phyloP scores from a whole-genome alignment of 2,888 invertebrate species.

The Lydus trimaculatus region DNA sequence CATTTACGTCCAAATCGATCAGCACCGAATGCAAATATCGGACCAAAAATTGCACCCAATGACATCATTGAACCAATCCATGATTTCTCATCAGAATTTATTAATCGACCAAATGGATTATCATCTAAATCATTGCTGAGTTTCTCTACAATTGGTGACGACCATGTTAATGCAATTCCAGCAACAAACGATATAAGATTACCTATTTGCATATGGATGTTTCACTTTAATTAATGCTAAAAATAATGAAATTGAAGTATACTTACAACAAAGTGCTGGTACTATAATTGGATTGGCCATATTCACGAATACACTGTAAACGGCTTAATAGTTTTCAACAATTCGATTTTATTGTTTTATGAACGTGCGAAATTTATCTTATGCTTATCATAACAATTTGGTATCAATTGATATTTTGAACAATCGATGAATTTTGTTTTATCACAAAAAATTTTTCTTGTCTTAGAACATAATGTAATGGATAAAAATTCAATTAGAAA shows the following conservation, averaged over 20 bases:
- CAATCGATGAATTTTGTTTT: neutral
- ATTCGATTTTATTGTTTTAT: neutral
- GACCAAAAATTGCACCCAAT: slow-evolving; percentile 65
- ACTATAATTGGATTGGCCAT: neutral
- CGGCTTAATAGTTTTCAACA: neutral
- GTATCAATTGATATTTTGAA: neutral
- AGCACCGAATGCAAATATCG: slow-evolving; percentile 70
- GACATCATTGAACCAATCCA: slow-evolving; percentile 63
- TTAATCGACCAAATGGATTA: slow-evolving; percentile 51
- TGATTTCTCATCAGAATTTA: slow-evolving; percentile 56
- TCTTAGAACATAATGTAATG: too few relatives aligned
- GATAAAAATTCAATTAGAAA: too few relatives aligned
- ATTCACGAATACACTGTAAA: neutral
- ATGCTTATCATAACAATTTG: neutral
- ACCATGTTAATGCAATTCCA: slow-evolving; percentile 61
- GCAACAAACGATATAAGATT: slow-evolving; percentile 58
- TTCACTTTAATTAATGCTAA: neutral
- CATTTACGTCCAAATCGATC: slow-evolving; percentile 72
- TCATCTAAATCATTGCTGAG: slow-evolving; percentile 30
- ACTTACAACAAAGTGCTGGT: neutral
- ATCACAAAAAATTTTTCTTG: too few relatives aligned
- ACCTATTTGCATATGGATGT: slow-evolving; percentile 49
- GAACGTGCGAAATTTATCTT: neutral
- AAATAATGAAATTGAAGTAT: neutral
- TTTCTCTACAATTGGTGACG: slow-evolving; percentile 45